Evolutionary conservation across 2,888 invertebrate species (phyloP).

Genomic region (Spilosoma lubricipeda): DNA sequence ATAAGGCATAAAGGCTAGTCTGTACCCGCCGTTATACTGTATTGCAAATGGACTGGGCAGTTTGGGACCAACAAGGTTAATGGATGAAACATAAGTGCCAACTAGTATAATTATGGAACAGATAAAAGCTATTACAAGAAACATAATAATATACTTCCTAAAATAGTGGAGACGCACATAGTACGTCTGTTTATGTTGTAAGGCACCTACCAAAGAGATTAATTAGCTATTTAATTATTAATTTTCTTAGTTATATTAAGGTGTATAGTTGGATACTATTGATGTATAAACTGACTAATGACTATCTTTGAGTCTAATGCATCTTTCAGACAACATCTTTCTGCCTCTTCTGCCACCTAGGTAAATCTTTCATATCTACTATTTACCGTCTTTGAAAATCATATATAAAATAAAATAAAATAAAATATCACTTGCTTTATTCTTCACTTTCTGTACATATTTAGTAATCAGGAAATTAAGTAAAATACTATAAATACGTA

Average conservation of each 20-base stretch:
- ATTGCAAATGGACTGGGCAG: slow-evolving; percentile 52
- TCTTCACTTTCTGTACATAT: not conserved
- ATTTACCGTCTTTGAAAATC: not conserved
- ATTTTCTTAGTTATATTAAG: too few species aligned
- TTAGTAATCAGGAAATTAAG: not conserved
- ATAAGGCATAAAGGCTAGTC: slow-evolving; percentile 69
- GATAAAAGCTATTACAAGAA: not conserved
- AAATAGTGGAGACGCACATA: too few species aligned
- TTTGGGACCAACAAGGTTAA: slow-evolving; percentile 35
- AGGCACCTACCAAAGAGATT: not conserved
- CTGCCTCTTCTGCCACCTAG: not conserved
- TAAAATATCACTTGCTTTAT: not conserved
- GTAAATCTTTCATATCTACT: too few species aligned
- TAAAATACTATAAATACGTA: not conserved
- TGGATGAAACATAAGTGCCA: slow-evolving; percentile 28
- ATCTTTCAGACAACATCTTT: not conserved
- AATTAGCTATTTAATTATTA: not conserved
- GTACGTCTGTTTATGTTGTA: not conserved
- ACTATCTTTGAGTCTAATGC: not conserved
- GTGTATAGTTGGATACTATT: not conserved
- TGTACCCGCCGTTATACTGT: slow-evolving; percentile 53
- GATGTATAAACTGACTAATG: not conserved
- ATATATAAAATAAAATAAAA: too few species aligned
- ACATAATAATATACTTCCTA: not conserved
- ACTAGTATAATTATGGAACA: slow-evolving; percentile 25